These are phyloP conservation scores for Rynchops niger DNA, from an alignment of 2,113 vertebrate genomes.

Conservation along the genomic window DNA sequence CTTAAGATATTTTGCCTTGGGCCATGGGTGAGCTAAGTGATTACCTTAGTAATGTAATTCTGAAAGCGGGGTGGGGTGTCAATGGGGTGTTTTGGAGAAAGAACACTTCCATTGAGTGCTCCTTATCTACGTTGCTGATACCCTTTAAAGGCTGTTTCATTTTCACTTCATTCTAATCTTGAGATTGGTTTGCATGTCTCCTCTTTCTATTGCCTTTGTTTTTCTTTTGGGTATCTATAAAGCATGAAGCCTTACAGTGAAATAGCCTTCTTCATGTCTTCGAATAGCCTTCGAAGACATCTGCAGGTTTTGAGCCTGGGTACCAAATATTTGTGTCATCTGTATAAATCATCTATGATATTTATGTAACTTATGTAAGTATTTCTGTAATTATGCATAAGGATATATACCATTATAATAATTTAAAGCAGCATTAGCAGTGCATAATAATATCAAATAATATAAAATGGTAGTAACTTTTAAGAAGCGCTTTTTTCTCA, in stretches of 20 bases:
- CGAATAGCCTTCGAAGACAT: not conserved
- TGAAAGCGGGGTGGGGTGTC: not conserved
- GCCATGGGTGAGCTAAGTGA: not conserved
- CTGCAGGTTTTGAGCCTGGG: not conserved
- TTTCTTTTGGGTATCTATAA: not conserved
- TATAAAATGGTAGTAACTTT: not conserved
- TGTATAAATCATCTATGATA: not conserved
- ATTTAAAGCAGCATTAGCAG: not conserved
- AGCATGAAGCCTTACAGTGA: not conserved
- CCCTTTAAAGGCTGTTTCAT: not conserved
- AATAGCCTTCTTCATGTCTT: not conserved
- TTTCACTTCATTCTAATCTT: not conserved
- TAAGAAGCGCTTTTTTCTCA: not conserved
- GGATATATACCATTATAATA: not conserved
- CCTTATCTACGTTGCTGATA: not conserved
- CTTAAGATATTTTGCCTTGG: not conserved
- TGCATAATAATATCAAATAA: not conserved
- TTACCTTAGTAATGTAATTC: not conserved
- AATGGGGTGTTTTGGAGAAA: not conserved
- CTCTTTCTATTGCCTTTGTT: not conserved
- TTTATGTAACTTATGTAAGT: not conserved
- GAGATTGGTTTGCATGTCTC: not conserved
- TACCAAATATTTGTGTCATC: not conserved
- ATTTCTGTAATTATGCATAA: not conserved
- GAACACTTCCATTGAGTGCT: not conserved